Percentiles rank a stretch among this genome's conserved stretches.
Evolutionary conservation across 2,888 invertebrate species (phyloP).

Genomic region (Drosophila prostipennis): DNA sequence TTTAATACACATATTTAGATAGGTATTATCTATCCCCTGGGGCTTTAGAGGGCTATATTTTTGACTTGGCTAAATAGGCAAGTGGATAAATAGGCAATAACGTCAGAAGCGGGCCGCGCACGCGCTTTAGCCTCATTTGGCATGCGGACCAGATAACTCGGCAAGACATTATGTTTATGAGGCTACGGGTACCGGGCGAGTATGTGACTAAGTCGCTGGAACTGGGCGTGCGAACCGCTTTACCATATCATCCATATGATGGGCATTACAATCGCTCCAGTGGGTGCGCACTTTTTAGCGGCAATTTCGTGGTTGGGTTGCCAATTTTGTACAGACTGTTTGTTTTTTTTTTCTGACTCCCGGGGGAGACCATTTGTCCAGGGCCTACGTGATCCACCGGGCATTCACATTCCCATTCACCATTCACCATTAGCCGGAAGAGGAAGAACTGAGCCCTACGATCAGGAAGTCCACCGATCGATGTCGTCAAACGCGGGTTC

Average conservation of each 20-base stretch:
- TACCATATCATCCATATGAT: constrained; percentile 24
- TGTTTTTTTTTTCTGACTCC: not conserved
- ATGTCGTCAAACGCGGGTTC: constrained; percentile 46
- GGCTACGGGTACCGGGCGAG: constrained; percentile 20
- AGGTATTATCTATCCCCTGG: not conserved
- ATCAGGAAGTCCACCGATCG: constrained; percentile 37
- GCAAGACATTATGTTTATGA: constrained; percentile 44
- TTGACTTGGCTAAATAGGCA: constrained; percentile 31
- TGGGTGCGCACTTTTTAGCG: constrained; percentile 26
- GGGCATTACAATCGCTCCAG: constrained; percentile 46
- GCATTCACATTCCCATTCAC: constrained; percentile 15
- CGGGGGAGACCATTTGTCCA: constrained; percentile 19
- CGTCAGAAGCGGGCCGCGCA: constrained; percentile 56
- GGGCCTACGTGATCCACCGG: constrained; percentile 56
- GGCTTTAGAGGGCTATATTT: constrained; percentile 45
- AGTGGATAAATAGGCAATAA: constrained; percentile 49
- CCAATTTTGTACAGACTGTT: constrained; percentile 19
- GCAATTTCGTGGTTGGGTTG: constrained; percentile 41
- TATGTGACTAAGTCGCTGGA: constrained; percentile 45
- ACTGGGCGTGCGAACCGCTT: constrained; percentile 63
- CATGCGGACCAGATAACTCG: constrained; percentile 49
- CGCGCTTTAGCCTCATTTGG: constrained; percentile 60
- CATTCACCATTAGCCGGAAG: constrained; percentile 41
- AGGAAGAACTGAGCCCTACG: constrained; percentile 28
- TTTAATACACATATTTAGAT: no score